Base-by-base conservation (phyloP, 2,797 vertebrate genomes). In the Podargus strigoides region DNA sequence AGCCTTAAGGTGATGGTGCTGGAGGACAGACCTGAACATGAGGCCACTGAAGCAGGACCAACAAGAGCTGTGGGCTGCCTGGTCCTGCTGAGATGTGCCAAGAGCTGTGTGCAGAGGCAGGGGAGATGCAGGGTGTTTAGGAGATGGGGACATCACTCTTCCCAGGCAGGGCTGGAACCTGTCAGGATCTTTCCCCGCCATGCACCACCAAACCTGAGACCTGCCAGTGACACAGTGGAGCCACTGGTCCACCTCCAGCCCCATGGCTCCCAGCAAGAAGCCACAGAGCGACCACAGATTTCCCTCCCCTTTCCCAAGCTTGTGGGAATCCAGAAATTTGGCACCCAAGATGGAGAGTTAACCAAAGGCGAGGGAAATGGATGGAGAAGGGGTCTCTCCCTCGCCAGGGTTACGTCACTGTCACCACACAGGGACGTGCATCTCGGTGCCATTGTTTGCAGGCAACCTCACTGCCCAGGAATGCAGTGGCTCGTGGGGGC, bases 391-490 rank as follows among this genome's bases (percentile, higher is more conserved):
- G 66, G 80, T 68, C 41, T 68, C n/a, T 55, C 53, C 50, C 78
- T 32, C 4, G 1, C 26, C 79, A 19, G 79, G 75, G 52, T 56
- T 30, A 87, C 16, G 10, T 76, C 89, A 95, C 46, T 3, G 1
- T 24, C 46, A 18, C 79, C 34, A 1, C 14, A 7, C 1, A 34
- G 88, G 88, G 82, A 50, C 60, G 8, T 2, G 63, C 73, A 67
- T 47, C 83, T 30, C 36, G 1, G 24, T 74, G 87, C 89, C 84
- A 87, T 70, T 82, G 89, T 90, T 49, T 41, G 85, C 92, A 60
- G 75, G 59, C 92, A 80, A 20, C 87, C 85, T 94, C 92, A 93
- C 59, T n/a, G 90, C 92, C 87, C 87, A 89, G 90, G 94, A 95
- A 95, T 90, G 94, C 76, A n/a, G 69, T 37, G 4, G 82, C 44